Evolutionary conservation across 2,797 vertebrate genomes (phyloP).

Genomic region (Borostomias antarcticus): DNA sequence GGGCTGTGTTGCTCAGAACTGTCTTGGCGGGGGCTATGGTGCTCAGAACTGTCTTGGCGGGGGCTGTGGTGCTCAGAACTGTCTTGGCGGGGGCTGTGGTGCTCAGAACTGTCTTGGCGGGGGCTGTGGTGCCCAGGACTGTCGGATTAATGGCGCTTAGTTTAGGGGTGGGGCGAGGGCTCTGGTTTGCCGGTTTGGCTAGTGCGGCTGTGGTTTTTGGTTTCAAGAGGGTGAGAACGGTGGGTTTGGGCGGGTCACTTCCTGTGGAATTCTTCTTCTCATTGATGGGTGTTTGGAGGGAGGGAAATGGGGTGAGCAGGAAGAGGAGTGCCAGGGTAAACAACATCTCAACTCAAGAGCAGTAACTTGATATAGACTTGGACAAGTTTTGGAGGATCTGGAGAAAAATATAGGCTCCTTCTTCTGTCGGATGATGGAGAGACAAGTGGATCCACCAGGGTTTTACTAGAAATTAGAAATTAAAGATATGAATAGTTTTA

Average conservation of each 20-base stretch:
- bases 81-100: slow-evolving; percentile 40
- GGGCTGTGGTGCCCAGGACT: slow-evolving; percentile 40
- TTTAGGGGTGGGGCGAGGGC: slow-evolving; percentile 50
- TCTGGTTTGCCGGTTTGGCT: slow-evolving; percentile 60
- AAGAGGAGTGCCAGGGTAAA: slow-evolving; percentile 72
- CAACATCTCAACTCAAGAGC: slow-evolving; percentile 66
- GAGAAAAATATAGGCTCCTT: slow-evolving; percentile 46
- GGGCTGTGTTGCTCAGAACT: not conserved
- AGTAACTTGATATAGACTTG: slow-evolving; percentile 25
- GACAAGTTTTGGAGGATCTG: slow-evolving; percentile 33
- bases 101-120: slow-evolving; percentile 55
- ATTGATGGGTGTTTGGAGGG: slow-evolving; percentile 64
- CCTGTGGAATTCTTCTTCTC: slow-evolving; percentile 69
- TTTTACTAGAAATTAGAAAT: slow-evolving; percentile 54
- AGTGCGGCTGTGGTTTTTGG: slow-evolving; percentile 61
- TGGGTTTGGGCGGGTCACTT: slow-evolving; percentile 61
- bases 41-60: slow-evolving; percentile 34
- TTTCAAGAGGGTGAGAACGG: slow-evolving; percentile 57
- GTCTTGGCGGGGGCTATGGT: slow-evolving; percentile 38
- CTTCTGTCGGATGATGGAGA: slow-evolving; percentile 43
- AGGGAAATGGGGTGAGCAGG: slow-evolving; percentile 71
- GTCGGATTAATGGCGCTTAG: slow-evolving; percentile 63
- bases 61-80: slow-evolving; percentile 11
- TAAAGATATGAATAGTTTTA: slow-evolving; percentile 29
- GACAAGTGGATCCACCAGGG: slow-evolving; percentile 40